Evolutionary conservation across 2,888 invertebrate genomes (phyloP), one percentile per base, ranked within the genome.

Genomic region (Digitonthophagus gazella): DNA sequence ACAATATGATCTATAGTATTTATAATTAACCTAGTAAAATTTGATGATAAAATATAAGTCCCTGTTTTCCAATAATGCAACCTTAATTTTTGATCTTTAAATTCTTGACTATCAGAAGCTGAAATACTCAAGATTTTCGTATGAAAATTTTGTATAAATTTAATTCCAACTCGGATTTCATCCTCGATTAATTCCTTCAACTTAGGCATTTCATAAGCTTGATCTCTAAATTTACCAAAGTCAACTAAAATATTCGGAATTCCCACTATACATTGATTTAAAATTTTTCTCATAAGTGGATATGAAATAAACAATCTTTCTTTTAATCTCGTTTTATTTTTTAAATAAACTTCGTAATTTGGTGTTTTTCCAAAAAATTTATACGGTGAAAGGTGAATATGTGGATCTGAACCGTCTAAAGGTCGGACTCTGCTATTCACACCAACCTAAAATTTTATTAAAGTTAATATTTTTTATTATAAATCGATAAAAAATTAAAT

Each of bases 11-110:
- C 83, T 61, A 93, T 87, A 4, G 92, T 91, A 66, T 86, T 84
- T 65, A 89, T 86, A 84, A 92, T 89, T 28, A 90, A 77, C 75
- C 89, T 87, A 74, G 90, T 88, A 74, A 93, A 86, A 80, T 90
- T 88, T 75, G 87, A 85, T 55, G 85, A 84, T 69, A 89, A 83
- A 0, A 89, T 78, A 19, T 82, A 84, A 19, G 80, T 80, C 22
- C 76, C 74, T 22, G 76, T 74, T 15, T 66, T 44, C 63, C 69
- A 70, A 66, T 67, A 69, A 11, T 57, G 70, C 6, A 57, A 15
- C 8, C 65, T 65, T 15, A 55, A 22, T 55, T 8, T 66, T 19
- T 20, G 57, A 11, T 55, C 67, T 18, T n/a, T 64, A 22, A 71
- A 69, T 16, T 64, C 61, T 3, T 64, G 68, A 6, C 57, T 65